These are phyloP conservation scores for Dryocosmus kuriphilus DNA, from an alignment of 2,888 invertebrate genomes.

Conservation along the genomic window DNA sequence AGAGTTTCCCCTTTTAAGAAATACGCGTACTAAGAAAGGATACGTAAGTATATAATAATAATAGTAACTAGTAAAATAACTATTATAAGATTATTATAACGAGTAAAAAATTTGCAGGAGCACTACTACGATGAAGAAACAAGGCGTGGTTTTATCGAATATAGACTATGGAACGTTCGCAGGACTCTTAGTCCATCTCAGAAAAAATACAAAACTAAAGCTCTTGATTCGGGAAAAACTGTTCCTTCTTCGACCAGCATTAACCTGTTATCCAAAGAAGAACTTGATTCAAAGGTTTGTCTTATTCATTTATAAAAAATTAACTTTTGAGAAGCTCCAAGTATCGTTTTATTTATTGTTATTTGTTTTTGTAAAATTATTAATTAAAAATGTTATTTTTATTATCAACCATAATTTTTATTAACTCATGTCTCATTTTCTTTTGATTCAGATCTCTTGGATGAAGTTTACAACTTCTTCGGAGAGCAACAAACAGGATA, in stretches of 20 bases:
- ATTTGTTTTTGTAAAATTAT: neutral
- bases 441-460: neutral
- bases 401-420: too few species aligned
- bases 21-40: conserved; percentile 38
- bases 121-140: conserved; percentile 38
- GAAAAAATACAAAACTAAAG: conserved; percentile 30
- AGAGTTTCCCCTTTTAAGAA: conserved; percentile 40
- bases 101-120: conserved; percentile 23
- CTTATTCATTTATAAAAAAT: too few species aligned
- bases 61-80: neutral
- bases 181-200: conserved; percentile 22
- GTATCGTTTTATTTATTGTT: neutral
- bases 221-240: neutral
- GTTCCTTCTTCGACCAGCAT: neutral
- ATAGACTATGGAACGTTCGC: conserved; percentile 17
- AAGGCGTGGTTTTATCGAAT: conserved; percentile 37
- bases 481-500: neutral
- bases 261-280: neutral
- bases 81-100: neutral
- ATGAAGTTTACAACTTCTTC: neutral
- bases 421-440: too few species aligned
- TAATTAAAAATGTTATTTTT: too few species aligned
- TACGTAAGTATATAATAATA: conserved; percentile 28
- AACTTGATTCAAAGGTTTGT: neutral
- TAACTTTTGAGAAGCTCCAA: too few species aligned